Evolutionary conservation across 1,140 invertebrate species (phyloP).

Genomic region (Polypedilum pembai): DNA sequence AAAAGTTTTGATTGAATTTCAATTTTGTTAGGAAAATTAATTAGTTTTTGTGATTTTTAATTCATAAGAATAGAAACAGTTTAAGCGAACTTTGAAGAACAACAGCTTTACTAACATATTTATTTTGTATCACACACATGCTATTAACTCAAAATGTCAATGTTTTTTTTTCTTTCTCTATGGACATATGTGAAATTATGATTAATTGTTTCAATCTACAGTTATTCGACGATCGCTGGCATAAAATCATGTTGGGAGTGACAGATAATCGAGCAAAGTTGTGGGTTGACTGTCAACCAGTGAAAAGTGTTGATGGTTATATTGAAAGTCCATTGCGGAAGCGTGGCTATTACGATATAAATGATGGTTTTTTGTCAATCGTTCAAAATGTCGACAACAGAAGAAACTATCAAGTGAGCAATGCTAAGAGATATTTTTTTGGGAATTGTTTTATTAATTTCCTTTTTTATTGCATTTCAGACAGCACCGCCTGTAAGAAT

Average conservation of each 20-base stretch:
- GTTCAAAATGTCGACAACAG: slow-evolving; percentile 51
- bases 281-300: slow-evolving; percentile 58
- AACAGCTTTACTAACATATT: background rate
- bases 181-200: background rate
- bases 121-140: background rate
- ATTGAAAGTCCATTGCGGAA: slow-evolving; percentile 45
- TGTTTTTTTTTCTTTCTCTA: background rate
- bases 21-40: background rate
- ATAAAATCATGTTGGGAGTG: slow-evolving; percentile 68
- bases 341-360: slow-evolving; percentile 54
- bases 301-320: slow-evolving; percentile 34
- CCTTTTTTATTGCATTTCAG: background rate
- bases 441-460: background rate
- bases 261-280: slow-evolving; percentile 55
- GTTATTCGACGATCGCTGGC: slow-evolving; percentile 69
- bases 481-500: slow-evolving; percentile 4
- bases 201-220: slow-evolving; percentile 35
- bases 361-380: slow-evolving; percentile 56
- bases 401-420: slow-evolving; percentile 56
- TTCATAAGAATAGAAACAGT: no score
- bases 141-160: background rate
- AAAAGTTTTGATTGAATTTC: slow-evolving; percentile 4
- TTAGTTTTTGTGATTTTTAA: background rate
- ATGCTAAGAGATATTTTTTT: slow-evolving; percentile 30
- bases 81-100: no score